Evolutionary conservation across 2,113 vertebrate genomes (phyloP).

Genomic region (Antechinus stuartii): DNA sequence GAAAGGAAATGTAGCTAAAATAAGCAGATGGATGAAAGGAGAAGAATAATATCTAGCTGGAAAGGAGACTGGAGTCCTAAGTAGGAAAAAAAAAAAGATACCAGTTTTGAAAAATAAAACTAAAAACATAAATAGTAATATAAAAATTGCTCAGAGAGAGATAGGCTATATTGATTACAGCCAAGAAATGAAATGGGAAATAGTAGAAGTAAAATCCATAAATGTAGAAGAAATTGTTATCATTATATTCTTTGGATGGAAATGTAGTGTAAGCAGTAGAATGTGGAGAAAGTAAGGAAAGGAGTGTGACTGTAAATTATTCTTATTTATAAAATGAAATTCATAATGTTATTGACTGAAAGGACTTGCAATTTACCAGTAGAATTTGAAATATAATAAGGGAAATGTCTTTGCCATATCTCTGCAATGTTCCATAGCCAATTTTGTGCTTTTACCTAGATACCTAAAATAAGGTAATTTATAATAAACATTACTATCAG

Average conservation of each 20-base stretch:
- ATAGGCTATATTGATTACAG: neutral
- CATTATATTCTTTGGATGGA: neutral
- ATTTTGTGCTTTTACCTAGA: neutral
- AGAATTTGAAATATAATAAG: neutral
- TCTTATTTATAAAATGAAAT: constrained; percentile 40
- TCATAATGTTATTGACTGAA: constrained; percentile 25
- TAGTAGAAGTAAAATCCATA: neutral
- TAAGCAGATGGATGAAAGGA: constrained; percentile 62
- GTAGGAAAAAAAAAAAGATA: constrained; percentile 26
- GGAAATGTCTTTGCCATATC: neutral
- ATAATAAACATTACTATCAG: neutral
- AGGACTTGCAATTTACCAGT: neutral
- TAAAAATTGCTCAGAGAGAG: neutral
- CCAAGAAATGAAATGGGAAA: neutral
- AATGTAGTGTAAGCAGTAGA: constrained; percentile 25
- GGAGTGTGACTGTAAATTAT: neutral
- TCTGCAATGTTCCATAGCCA: neutral
- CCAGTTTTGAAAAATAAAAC: neutral
- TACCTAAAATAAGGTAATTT: neutral
- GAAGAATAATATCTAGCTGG: constrained; percentile 56
- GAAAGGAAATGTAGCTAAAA: constrained; percentile 69
- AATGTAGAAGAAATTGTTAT: neutral
- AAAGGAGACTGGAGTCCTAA: constrained; percentile 49
- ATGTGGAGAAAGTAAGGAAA: constrained; percentile 2
- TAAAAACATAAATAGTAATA: constrained; percentile 52